phyloP scores from a whole-genome alignment of 2,113 vertebrate genomes.

The Pycnonotus jocosus region DNA sequence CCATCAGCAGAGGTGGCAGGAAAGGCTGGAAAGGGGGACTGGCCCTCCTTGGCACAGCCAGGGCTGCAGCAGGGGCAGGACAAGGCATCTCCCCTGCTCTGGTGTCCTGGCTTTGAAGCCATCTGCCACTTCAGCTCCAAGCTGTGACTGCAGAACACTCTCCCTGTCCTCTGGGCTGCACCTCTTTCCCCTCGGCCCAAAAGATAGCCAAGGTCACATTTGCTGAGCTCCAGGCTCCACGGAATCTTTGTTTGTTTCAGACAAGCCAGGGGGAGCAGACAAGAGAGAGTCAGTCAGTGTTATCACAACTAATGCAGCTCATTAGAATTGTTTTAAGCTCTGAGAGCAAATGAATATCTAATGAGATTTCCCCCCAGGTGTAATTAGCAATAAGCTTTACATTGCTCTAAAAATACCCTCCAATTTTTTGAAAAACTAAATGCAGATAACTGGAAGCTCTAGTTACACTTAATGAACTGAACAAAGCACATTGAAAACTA shows the following conservation, averaged over 20 bases:
- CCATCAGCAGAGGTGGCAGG: not conserved
- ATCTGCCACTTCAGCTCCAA: not conserved
- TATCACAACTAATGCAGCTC: conserved; percentile 65
- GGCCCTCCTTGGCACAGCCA: rapidly evolving
- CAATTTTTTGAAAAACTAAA: conserved; percentile 54
- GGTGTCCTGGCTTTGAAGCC: not conserved
- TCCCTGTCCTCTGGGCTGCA: not conserved
- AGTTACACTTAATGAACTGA: conserved; percentile 69
- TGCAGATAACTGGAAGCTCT: conserved; percentile 60
- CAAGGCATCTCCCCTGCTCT: rapidly evolving
- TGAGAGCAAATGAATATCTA: conserved; percentile 70
- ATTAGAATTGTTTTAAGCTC: conserved; percentile 70
- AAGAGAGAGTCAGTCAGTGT: conserved; percentile 49
- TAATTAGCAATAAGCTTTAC: conserved; percentile 69
- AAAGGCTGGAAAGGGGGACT: not conserved
- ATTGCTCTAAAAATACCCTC: conserved; percentile 65
- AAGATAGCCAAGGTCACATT: conserved; percentile 42
- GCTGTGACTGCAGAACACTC: not conserved
- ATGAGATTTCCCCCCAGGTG: conserved; percentile 71
- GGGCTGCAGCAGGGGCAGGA: not conserved
- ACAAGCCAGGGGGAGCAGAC: conserved; percentile 37
- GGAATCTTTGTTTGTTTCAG: conserved; percentile 20
- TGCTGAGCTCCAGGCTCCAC: not conserved
- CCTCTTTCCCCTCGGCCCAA: not conserved
- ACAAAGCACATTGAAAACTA: conserved; percentile 64